Evolutionary conservation across 2,888 invertebrate genomes (phyloP).

Genomic region (Ectemnius continuus): DNA sequence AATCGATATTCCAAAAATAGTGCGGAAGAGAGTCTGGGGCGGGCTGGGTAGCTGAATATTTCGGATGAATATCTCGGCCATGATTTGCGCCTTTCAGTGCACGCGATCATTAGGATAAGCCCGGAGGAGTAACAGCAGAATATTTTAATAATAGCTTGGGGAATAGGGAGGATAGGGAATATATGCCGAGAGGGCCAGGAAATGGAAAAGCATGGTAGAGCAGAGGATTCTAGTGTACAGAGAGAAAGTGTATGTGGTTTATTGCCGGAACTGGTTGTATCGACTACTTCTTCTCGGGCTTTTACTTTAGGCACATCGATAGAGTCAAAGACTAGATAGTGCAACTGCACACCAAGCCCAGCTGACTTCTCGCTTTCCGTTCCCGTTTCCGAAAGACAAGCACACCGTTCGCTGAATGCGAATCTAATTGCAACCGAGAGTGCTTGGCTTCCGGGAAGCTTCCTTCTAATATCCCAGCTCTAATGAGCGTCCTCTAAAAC

Average conservation of each 20-base stretch:
- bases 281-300: slow-evolving; percentile 26
- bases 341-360: slow-evolving; percentile 15
- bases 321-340: slow-evolving; percentile 48
- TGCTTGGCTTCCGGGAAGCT: slow-evolving; percentile 8
- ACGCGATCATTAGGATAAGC: no score
- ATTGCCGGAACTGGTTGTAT: slow-evolving; percentile 35
- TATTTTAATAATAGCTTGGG: no score
- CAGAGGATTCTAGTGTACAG: no score
- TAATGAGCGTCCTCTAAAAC: slow-evolving; percentile 24
- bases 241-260: slow-evolving; percentile 41
- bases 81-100: no score
- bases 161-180: no score
- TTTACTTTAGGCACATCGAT: slow-evolving; percentile 19
- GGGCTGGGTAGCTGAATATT: background rate
- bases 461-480: slow-evolving; percentile 13
- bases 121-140: no score
- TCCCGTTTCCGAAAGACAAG: slow-evolving; percentile 19
- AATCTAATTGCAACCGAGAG: slow-evolving; percentile 38
- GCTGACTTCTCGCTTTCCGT: background rate
- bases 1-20: no score
- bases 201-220: no score
- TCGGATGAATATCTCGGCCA: no score
- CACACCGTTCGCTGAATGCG: slow-evolving; percentile 27
- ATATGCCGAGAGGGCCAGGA: no score
- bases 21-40: background rate